These are phyloP conservation scores for Echinops telfairi DNA, from an alignment of 2,113 vertebrate species.

Conservation along the genomic window DNA sequence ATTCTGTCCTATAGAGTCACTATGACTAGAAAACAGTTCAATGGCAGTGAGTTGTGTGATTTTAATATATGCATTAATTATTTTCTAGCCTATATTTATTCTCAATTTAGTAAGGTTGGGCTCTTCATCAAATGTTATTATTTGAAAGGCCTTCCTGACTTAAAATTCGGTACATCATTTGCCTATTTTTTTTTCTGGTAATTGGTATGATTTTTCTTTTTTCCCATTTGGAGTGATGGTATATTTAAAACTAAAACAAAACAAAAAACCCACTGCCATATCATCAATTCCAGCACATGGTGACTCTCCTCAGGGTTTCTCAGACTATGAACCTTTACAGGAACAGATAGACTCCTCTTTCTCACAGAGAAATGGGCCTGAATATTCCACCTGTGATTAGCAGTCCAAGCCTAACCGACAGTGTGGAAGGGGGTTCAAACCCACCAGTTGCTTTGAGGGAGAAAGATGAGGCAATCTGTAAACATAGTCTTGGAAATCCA, in stretches of 20 bases:
- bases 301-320: too few species aligned
- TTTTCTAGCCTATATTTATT: conserved; percentile 25
- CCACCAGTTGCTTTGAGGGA: too few species aligned
- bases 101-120: not conserved
- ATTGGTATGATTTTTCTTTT: conserved; percentile 46
- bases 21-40: not conserved
- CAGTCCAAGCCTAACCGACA: too few species aligned
- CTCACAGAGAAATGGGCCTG: too few species aligned
- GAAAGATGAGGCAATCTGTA: too few species aligned
- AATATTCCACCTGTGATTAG: too few species aligned
- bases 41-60: not conserved
- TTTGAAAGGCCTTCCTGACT: not conserved
- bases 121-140: not conserved
- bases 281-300: too few species aligned
- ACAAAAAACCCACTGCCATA: too few species aligned
- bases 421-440: too few species aligned
- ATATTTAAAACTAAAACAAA: not conserved
- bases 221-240: not conserved
- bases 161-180: not conserved
- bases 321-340: too few species aligned
- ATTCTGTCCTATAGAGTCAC: not conserved
- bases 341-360: too few species aligned
- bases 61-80: conserved; percentile 4
- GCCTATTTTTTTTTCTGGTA: not conserved
- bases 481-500: too few species aligned